phyloP scores from a whole-genome alignment of 2,888 invertebrate species.

The Abrostola triplasia region DNA sequence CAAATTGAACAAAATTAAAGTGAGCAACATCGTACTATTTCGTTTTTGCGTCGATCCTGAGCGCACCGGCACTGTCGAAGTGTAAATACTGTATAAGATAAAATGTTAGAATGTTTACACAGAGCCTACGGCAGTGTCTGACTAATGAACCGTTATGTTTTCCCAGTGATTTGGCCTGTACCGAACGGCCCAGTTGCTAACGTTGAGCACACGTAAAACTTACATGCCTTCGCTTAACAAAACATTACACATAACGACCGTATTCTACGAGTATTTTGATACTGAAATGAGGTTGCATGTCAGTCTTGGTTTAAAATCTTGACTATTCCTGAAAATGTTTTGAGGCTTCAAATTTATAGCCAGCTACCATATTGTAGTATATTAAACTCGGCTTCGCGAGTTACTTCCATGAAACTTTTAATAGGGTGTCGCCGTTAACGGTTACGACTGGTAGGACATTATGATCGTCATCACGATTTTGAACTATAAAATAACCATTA shows the following conservation, averaged over 20 bases:
- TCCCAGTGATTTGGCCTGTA: slow-evolving; percentile 78
- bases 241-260: slow-evolving; percentile 58
- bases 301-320: slow-evolving; percentile 1
- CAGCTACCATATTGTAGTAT: no score
- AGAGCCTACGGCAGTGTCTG: slow-evolving; percentile 72
- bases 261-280: slow-evolving; percentile 30
- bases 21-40: slow-evolving; percentile 67
- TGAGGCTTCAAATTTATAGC: no score
- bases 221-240: slow-evolving; percentile 57
- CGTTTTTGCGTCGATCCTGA: slow-evolving; percentile 60
- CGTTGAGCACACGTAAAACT: slow-evolving; percentile 44
- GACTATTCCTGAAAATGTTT: neutral
- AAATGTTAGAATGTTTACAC: slow-evolving; percentile 79
- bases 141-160: slow-evolving; percentile 88
- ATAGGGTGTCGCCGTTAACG: no score
- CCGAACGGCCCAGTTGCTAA: slow-evolving; percentile 64
- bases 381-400: no score
- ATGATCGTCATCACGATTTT: no score
- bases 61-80: slow-evolving; percentile 66
- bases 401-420: no score
- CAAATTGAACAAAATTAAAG: slow-evolving; percentile 77
- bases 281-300: slow-evolving; percentile 17
- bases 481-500: no score
- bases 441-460: no score
- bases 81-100: slow-evolving; percentile 78